Conservation (phyloP, 1,140 invertebrate species). For the Belonocnema kinseyi region DNA sequence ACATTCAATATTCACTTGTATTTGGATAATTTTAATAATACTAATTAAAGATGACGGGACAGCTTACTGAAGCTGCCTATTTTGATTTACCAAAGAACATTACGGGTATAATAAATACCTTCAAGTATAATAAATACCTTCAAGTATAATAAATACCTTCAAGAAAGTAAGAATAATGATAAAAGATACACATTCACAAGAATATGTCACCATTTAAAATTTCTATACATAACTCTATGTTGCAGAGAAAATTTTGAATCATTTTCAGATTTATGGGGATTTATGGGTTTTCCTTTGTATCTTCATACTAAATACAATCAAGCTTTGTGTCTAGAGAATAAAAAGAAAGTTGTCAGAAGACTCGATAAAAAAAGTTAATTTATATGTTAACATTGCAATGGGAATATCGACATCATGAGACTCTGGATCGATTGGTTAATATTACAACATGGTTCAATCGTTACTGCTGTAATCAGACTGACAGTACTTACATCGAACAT, state of each 20-base stretch:
- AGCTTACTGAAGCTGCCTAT: too few relatives aligned
- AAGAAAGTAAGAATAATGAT: too few relatives aligned
- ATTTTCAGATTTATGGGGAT: conserved; percentile 26
- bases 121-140: conserved; percentile 36
- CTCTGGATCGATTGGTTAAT: conserved; percentile 41
- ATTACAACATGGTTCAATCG: conserved; percentile 33
- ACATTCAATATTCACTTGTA: background rate
- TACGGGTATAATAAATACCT: conserved; percentile 34
- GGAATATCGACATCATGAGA: background rate
- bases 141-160: conserved; percentile 33
- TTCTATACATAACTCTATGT: background rate
- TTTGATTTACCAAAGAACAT: too few relatives aligned
- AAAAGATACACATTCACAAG: too few relatives aligned
- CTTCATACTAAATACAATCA: background rate
- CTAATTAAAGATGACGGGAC: too few relatives aligned
- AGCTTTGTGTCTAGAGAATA: too few relatives aligned
- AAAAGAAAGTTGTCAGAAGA: background rate
- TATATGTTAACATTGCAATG: background rate
- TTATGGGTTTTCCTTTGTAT: background rate
- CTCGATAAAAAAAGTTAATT: background rate
- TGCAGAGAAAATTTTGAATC: conserved; percentile 22
- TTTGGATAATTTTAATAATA: too few relatives aligned
- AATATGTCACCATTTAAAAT: too few relatives aligned
- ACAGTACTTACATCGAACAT: conserved; percentile 37
- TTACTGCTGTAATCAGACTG: conserved; percentile 39